These are phyloP conservation scores for Andricus quercusramuli DNA, from an alignment of 2,888 invertebrate species.

Conservation along the genomic window DNA sequence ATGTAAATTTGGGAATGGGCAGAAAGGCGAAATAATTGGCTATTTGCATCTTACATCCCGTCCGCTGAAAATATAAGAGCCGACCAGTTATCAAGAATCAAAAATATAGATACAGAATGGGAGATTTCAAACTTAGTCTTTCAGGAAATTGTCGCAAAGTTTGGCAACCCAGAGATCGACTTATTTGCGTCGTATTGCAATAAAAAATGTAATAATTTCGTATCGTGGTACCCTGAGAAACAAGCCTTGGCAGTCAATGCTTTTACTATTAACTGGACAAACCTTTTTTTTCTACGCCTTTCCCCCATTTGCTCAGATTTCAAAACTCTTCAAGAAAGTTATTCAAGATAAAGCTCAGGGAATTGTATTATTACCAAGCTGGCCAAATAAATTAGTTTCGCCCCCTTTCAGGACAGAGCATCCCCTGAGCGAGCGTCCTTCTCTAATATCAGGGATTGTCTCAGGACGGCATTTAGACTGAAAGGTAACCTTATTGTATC, in stretches of 20 bases:
- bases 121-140: conserved; percentile 46
- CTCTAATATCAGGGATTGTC: too few species aligned
- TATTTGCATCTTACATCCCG: too few species aligned
- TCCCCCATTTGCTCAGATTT: conserved; percentile 50
- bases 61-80: too few species aligned
- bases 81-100: too few species aligned
- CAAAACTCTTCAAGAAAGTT: too few species aligned
- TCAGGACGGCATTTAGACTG: too few species aligned
- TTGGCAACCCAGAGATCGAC: conserved; percentile 52
- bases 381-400: conserved; percentile 22
- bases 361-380: conserved; percentile 48
- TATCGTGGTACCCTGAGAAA: conserved; percentile 55
- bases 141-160: not conserved
- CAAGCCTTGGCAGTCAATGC: conserved; percentile 52
- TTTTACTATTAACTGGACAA: conserved; percentile 55
- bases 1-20: too few species aligned
- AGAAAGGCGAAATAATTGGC: too few species aligned
- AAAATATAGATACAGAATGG: conserved; percentile 13
- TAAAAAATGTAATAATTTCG: conserved; percentile 55
- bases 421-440: not conserved
- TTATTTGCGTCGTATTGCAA: conserved; percentile 58
- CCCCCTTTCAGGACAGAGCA: conserved; percentile 42
- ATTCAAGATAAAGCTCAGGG: conserved; percentile 43
- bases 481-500: not conserved
- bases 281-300: conserved; percentile 58